These are phyloP conservation scores for Podabrus alpinus DNA, from an alignment of 2,888 invertebrate genomes.

Conservation along the genomic window DNA sequence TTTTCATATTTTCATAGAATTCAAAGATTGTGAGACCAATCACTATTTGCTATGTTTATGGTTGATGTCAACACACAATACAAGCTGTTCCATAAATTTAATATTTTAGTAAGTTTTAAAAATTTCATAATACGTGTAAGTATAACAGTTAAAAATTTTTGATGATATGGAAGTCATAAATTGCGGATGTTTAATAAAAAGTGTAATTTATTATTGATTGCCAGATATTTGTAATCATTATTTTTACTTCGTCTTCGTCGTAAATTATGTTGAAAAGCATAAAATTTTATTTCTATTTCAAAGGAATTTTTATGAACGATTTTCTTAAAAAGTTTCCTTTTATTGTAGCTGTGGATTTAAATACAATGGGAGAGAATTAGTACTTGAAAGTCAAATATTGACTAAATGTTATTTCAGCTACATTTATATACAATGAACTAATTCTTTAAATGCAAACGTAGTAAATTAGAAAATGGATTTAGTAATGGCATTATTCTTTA, in stretches of 20 bases:
- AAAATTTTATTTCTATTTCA: background rate
- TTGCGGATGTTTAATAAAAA: background rate
- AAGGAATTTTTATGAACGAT: background rate
- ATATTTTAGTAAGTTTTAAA: background rate
- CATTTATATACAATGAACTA: slow-evolving; percentile 2
- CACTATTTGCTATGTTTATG: slow-evolving; percentile 17
- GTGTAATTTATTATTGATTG: background rate
- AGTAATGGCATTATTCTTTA: slow-evolving; percentile 16
- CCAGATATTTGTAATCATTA: background rate
- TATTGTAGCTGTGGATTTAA: background rate
- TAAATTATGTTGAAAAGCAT: background rate
- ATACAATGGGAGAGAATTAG: background rate
- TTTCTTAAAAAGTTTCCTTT: background rate
- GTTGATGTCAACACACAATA: slow-evolving; percentile 12
- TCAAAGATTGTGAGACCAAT: slow-evolving; percentile 14
- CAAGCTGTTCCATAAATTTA: slow-evolving; percentile 4
- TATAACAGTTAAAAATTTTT: background rate
- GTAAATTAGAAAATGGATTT: slow-evolving; percentile 26
- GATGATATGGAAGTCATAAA: background rate
- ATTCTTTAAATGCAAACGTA: slow-evolving; percentile 3
- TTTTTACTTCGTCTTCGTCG: background rate
- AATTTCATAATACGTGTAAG: background rate
- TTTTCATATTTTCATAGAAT: background rate
- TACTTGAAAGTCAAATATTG: background rate
- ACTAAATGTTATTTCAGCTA: slow-evolving; percentile 20